Evolutionary conservation across 2,113 vertebrate species (phyloP), one percentile per base, ranked within the genome.

Genomic region (Ardeotis arabs): DNA sequence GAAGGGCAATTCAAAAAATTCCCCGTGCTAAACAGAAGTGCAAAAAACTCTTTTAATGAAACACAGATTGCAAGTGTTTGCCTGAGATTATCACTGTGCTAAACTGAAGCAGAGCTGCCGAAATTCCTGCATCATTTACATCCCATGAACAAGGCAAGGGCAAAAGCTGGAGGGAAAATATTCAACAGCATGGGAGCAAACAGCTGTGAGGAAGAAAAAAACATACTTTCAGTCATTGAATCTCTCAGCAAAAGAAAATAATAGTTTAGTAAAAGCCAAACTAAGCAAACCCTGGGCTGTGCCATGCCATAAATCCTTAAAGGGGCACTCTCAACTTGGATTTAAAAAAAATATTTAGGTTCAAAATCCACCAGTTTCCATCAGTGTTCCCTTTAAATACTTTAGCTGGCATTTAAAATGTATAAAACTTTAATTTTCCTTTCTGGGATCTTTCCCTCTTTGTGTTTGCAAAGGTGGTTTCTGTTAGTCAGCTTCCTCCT

Each of bases 21-120:
- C 18, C 1, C 88, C 4, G 29, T 70, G 73, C 89, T 96, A 96
- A 96, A 95, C 79, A 96, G 96, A 96, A 97, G 91, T 92, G 88
- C 89, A 97, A 94, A 95, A 96, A 93, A 25, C 28, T 90, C 41
- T 92, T 95, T 79, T 96, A 98, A 97, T 97, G 96, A 95, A 97
- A 97, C 95, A 97, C 97, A 98, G 95, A 97, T 92, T 97, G 89
- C 35, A 35, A 66, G 37, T 7, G 0, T 90, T 97, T 97, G 80
- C 92, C 92, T 68, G 14, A 74, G 91, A 96, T 90, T 70, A 77
- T 96, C 81, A 73, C 64, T 94, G 55, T 1, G 4, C 68, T 95
- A 70, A 93, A 77, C 79, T 79, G 75, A 95, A 96, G 91, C 90
- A 97, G 94, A 95, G 63, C 47, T 50, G 87, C 31, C 1, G n/a